Evolutionary conservation across 2,888 invertebrate genomes (phyloP), one percentile per base, ranked within the genome.

Genomic region (Ormyrus nitidulus): DNA sequence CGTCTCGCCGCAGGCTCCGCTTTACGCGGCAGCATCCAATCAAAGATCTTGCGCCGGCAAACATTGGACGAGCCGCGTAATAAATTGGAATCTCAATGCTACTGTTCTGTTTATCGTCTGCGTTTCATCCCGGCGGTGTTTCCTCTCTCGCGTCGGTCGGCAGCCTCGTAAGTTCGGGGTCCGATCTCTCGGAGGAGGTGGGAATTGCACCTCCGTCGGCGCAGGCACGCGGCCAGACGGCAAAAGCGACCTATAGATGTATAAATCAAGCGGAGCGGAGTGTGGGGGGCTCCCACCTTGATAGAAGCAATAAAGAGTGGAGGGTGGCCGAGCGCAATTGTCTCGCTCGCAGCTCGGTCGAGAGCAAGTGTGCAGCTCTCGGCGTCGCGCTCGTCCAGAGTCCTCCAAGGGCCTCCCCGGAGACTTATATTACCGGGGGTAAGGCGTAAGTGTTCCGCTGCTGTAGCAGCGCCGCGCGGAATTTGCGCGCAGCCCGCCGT

Each of bases 251-350:
- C 84, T 85, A 85, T 83, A 82, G 85, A 86, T 85, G 85, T 86
- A 88, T 88, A 87, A 88, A 88, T 88, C 88, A 87, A 86, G 82
- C 85, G 79, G 84, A 77, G 85, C 82, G 84, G 34, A 34, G 34
- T 34, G 34, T 34, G 34, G 34, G 34, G 34, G 34, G 0, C 34
- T 34, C 4, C 34, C 48, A 87, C 87, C 85, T 87, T 88, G 87
- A 88, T 88, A 87, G 87, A 88, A 87, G 87, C 87, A 88, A 88
- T 88, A 88, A 87, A 88, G 85, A 84, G 83, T 84, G 79, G 68
- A 66, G 75, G 62, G 53, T 56, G 70, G 54, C 61, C 69, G 69
- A 48, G 34, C 34, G 34, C 76, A 19, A 75, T 66, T 74, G 34
- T 34, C 56, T 34, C 65, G 46, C 74, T 13, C 8, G 66, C 19